phyloP scores from a whole-genome alignment of 2,113 vertebrate species.

The Okapia johnstoni region DNA sequence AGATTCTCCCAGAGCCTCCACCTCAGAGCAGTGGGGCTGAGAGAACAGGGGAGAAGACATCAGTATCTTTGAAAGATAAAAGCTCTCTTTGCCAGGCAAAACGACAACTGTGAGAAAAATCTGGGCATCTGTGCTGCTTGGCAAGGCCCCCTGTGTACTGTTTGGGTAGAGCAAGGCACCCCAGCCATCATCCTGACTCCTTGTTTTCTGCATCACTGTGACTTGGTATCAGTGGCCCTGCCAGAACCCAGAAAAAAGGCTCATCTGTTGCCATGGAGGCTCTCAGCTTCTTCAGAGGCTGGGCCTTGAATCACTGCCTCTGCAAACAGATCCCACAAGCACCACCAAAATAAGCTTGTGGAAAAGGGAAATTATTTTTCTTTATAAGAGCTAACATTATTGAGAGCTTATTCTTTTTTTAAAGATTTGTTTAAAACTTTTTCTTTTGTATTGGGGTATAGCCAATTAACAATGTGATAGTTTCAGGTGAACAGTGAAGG shows the following conservation, averaged over 20 bases:
- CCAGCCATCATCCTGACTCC: background rate
- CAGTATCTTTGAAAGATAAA: background rate
- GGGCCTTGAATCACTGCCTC: background rate
- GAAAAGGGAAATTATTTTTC: background rate
- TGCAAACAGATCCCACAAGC: background rate
- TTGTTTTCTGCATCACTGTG: background rate
- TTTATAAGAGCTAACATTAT: fast-evolving
- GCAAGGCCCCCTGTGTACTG: background rate
- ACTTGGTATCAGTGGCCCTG: background rate
- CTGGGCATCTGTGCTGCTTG: background rate
- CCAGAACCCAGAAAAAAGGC: background rate
- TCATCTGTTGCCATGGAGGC: conserved; percentile 11
- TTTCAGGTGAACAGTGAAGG: background rate
- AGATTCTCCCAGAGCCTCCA: fast-evolving
- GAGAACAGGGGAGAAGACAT: background rate
- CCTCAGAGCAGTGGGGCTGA: background rate
- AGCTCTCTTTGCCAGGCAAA: background rate
- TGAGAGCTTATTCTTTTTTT: background rate
- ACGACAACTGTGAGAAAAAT: background rate
- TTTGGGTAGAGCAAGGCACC: background rate
- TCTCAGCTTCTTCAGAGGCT: background rate
- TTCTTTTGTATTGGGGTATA: background rate
- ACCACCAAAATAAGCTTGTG: background rate
- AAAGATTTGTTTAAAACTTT: background rate
- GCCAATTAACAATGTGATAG: background rate